These are phyloP conservation scores for Ictalurus punctatus DNA, from an alignment of 2,113 vertebrate genomes.

Conservation along the genomic window DNA sequence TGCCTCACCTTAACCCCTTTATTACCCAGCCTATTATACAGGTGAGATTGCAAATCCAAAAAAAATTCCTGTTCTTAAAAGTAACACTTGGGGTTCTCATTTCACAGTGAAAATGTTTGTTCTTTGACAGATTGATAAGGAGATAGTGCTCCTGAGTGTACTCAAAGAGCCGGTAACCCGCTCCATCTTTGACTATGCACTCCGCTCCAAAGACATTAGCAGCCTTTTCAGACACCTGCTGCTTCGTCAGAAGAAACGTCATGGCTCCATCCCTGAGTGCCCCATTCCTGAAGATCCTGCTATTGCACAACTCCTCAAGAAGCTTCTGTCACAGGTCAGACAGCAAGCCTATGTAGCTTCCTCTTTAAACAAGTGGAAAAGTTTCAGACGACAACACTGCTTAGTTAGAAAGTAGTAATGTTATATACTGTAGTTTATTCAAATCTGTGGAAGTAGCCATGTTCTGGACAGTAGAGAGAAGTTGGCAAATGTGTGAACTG, in stretches of 20 bases:
- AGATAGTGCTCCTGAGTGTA: constrained; percentile 94
- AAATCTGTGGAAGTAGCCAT: neutral
- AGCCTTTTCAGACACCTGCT: constrained; percentile 92
- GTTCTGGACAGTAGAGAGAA: neutral
- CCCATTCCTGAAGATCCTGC: constrained; percentile 88
- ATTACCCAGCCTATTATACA: constrained; percentile 96
- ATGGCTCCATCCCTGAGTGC: constrained; percentile 83
- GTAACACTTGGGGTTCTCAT: neutral
- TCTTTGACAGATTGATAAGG: constrained; percentile 86
- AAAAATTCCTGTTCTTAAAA: neutral
- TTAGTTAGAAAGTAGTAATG: neutral
- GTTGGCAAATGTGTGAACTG: neutral
- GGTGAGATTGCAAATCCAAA: constrained; percentile 68
- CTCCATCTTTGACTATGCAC: constrained; percentile 95
- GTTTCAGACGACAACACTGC: neutral
- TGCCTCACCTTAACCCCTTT: constrained; percentile 93
- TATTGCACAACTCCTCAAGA: constrained; percentile 92
- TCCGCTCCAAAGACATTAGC: constrained; percentile 91
- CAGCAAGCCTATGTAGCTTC: neutral
- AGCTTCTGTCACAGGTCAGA: constrained; percentile 92
- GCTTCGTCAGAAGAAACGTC: constrained; percentile 89
- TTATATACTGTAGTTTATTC: neutral
- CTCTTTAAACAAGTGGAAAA: neutral
- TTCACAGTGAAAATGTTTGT: neutral
- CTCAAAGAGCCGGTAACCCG: constrained; percentile 93